These are phyloP conservation scores for Tachina fera DNA, from an alignment of 2,888 invertebrate genomes.

Conservation along the genomic window DNA sequence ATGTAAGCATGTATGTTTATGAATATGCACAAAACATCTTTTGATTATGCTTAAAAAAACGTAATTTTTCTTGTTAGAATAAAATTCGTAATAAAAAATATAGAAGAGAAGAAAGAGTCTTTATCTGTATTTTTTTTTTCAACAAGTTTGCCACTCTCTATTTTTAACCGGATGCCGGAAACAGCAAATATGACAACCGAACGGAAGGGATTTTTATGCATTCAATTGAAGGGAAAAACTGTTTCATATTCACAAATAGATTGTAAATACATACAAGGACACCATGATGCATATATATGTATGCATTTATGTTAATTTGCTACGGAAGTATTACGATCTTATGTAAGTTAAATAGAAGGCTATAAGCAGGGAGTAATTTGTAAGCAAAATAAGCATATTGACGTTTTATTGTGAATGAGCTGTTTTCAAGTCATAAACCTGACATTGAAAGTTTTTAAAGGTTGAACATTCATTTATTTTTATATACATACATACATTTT, in stretches of 20 bases:
- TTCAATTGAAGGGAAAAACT: conserved; percentile 67
- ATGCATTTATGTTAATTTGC: neutral
- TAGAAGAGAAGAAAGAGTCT: neutral
- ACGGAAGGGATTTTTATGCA: conserved; percentile 79
- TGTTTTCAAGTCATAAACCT: conserved; percentile 15
- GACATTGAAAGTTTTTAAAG: conserved; percentile 35
- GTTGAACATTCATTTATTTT: neutral
- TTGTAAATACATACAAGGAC: conserved; percentile 6
- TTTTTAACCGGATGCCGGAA: conserved; percentile 78
- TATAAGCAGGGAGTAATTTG: neutral
- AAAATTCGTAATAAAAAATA: neutral
- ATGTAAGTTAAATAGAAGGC: neutral
- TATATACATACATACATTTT: neutral
- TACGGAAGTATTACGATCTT: neutral
- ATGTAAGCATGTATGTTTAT: too few species aligned
- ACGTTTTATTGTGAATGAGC: neutral
- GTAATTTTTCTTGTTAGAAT: conserved; percentile 11
- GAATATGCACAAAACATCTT: conserved; percentile 6
- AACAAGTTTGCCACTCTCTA: conserved; percentile 46
- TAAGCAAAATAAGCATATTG: neutral
- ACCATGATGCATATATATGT: too few species aligned
- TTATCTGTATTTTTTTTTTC: conserved; percentile 11
- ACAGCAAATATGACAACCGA: conserved; percentile 81
- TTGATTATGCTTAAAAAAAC: conserved; percentile 25
- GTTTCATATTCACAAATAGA: conserved; percentile 54